Conservation (phyloP, 2,888 invertebrate genomes). For the Eurois occulta region DNA sequence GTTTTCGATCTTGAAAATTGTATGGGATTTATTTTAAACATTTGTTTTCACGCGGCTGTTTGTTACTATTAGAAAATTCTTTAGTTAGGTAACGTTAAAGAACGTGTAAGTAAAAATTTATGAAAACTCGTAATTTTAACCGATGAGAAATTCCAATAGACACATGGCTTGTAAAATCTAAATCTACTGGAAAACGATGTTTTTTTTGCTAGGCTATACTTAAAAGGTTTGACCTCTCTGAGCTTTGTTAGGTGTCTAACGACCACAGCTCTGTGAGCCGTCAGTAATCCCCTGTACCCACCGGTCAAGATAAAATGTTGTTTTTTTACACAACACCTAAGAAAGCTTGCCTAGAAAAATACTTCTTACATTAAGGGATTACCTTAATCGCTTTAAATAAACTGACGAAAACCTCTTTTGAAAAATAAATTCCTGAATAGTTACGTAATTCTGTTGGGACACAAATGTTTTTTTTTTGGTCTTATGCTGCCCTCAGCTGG, state of each 20-base stretch:
- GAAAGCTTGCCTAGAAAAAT: conserved; percentile 42
- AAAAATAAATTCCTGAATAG: background rate
- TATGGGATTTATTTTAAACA: background rate
- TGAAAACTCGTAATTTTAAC: no score
- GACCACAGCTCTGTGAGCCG: conserved; percentile 33
- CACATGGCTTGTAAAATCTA: background rate
- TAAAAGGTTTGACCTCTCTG: conserved; percentile 15
- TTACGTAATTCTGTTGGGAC: background rate
- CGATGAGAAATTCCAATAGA: background rate
- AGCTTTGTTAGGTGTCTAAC: conserved; percentile 15
- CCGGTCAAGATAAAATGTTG: conserved; percentile 25
- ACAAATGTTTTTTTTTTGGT: background rate
- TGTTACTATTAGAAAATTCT: background rate
- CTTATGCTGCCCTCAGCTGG: no score
- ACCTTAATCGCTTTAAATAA: conserved; percentile 17
- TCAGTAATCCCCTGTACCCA: conserved; percentile 31
- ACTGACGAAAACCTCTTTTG: background rate
- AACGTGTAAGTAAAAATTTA: background rate
- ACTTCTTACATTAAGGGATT: background rate
- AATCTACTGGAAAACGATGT: background rate
- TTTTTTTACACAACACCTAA: conserved; percentile 26
- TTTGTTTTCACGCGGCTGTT: background rate
- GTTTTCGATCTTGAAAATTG: background rate
- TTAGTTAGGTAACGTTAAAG: background rate
- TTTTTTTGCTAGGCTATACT: background rate